phyloP scores from a whole-genome alignment of 1,140 invertebrate genomes.

The Brachionus calyciflorus region DNA sequence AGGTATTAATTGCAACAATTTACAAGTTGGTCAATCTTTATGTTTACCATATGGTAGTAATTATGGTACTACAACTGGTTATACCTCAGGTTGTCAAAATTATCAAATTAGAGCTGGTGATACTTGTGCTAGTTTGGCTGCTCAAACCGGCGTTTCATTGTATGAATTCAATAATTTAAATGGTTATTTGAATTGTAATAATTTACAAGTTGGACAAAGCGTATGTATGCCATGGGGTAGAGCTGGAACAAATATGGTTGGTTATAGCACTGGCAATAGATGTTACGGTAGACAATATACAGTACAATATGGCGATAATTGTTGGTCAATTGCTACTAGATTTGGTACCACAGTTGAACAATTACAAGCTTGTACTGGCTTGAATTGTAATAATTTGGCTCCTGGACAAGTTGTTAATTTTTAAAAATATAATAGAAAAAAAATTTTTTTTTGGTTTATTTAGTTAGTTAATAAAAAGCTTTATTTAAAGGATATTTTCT shows the following conservation, averaged over 20 bases:
- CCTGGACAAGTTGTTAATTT: constrained; percentile 1
- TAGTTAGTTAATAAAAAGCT: too few species aligned
- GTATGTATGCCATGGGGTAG: not conserved
- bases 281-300: not conserved
- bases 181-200: not conserved
- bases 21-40: too few species aligned
- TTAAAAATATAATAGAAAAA: too few species aligned
- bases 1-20: not conserved
- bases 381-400: not conserved
- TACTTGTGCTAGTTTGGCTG: not conserved
- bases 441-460: too few species aligned
- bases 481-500: too few species aligned
- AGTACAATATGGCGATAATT: not conserved
- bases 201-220: not conserved
- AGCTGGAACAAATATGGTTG: not conserved
- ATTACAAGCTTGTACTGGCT: not conserved
- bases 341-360: constrained; percentile 4
- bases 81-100: constrained; percentile 9
- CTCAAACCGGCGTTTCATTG: not conserved
- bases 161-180: not conserved
- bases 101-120: too few species aligned
- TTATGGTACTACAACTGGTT: not conserved
- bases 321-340: not conserved
- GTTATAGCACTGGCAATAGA: not conserved
- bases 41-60: constrained; percentile 9